A percentile compares a stretch with the other conserved stretches of the same genome.
These are phyloP conservation scores for Kryptopterus vitreolus DNA, from an alignment of 2,797 vertebrate species.

Conservation along the genomic window DNA sequence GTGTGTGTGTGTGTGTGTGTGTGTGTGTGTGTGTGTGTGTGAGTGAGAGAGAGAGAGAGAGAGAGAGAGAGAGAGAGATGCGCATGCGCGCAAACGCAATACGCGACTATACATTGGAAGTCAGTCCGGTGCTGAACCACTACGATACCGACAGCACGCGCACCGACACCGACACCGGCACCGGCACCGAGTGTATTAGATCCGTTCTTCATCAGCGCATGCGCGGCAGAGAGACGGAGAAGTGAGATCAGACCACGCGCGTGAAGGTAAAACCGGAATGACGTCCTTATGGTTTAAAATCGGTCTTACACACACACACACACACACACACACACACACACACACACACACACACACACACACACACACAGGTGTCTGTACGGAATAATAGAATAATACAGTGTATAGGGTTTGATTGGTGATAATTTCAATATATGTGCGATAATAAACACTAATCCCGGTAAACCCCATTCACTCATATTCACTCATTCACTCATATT, in stretches of 20 bases:
- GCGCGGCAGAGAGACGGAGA: background rate
- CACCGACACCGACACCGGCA: too few species aligned
- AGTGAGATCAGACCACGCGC: background rate
- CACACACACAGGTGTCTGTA: background rate
- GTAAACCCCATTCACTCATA: background rate
- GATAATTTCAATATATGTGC: background rate
- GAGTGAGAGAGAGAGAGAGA: too few species aligned
- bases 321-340: conserved; percentile 6
- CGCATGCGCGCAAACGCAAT: conserved; percentile 3
- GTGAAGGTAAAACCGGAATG: conserved; percentile 3
- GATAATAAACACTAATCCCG: background rate
- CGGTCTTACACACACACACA: background rate
- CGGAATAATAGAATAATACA: background rate
- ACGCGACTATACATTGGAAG: background rate
- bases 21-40: too few species aligned
- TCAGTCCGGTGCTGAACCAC: background rate
- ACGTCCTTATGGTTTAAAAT: background rate
- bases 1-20: too few species aligned
- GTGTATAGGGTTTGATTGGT: background rate
- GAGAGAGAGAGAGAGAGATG: too few species aligned
- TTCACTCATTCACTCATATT: too few species aligned
- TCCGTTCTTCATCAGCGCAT: background rate
- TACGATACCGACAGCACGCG: too few species aligned
- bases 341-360: conserved; percentile 1
- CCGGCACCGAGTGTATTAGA: too few species aligned